These are phyloP conservation scores for Rhinichthys osculus DNA, from an alignment of 2,797 vertebrate genomes.

Conservation along the genomic window DNA sequence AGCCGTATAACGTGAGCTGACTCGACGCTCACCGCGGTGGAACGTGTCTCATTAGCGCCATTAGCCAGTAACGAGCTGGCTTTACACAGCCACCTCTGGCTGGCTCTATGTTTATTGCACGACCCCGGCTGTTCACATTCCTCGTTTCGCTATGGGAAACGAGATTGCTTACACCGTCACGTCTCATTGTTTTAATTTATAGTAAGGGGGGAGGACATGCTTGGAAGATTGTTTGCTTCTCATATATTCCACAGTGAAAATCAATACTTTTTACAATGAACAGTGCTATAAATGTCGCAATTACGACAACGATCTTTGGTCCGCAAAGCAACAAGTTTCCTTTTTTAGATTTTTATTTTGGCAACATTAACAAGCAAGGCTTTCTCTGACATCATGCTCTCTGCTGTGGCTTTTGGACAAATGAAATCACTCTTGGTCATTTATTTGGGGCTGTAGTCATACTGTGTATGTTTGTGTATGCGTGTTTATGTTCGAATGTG, in stretches of 20 bases:
- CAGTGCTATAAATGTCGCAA: constrained; percentile 19
- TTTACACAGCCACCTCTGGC: constrained; percentile 71
- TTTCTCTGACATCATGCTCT: neutral
- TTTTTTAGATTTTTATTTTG: constrained; percentile 28
- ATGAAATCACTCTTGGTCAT: constrained; percentile 34
- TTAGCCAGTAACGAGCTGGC: constrained; percentile 55
- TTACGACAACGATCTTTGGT: constrained; percentile 9
- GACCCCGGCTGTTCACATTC: constrained; percentile 75
- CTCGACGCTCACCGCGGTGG: neutral
- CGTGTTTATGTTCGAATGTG: constrained; percentile 60
- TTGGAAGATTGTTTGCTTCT: constrained; percentile 36
- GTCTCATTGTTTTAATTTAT: constrained; percentile 69
- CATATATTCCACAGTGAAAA: constrained; percentile 45
- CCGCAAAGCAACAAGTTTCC: constrained; percentile 14
- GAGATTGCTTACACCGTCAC: constrained; percentile 69
- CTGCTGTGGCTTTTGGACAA: constrained; percentile 29
- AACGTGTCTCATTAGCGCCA: constrained; percentile 49
- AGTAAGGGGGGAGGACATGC: constrained; percentile 20
- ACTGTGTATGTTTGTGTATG: constrained; percentile 59
- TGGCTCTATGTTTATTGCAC: constrained; percentile 74
- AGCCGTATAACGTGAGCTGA: constrained; percentile 60
- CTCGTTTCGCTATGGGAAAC: constrained; percentile 72
- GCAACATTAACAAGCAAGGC: neutral
- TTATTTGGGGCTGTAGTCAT: constrained; percentile 25
- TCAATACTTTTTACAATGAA: constrained; percentile 28